These are phyloP conservation scores for Amphipyra tragopoginis DNA, from an alignment of 2,888 invertebrate species.

Conservation along the genomic window DNA sequence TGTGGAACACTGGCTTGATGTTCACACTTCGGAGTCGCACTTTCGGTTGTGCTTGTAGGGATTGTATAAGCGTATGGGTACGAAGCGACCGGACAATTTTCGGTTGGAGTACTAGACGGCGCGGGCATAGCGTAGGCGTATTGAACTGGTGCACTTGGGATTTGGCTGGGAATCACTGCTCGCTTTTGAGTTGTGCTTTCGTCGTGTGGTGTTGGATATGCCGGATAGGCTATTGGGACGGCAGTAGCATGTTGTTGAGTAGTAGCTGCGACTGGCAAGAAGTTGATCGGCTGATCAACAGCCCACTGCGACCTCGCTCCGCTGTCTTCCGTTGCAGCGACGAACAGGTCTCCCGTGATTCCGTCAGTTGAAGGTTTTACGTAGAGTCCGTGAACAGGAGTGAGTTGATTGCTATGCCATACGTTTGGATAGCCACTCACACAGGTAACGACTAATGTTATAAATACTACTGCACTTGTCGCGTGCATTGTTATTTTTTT, in stretches of 20 bases:
- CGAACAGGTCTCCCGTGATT: slow-evolving; percentile 83
- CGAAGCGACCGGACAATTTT: slow-evolving; percentile 59
- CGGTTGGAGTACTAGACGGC: slow-evolving; percentile 55
- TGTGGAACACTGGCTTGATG: slow-evolving; percentile 59
- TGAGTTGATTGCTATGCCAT: slow-evolving; percentile 69
- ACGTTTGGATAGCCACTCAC: slow-evolving; percentile 63
- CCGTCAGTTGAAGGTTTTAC: slow-evolving; percentile 84
- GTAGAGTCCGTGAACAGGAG: slow-evolving; percentile 83
- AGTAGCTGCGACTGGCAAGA: slow-evolving; percentile 68
- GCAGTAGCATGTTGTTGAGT: slow-evolving; percentile 63
- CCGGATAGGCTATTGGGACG: slow-evolving; percentile 62
- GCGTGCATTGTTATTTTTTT: slow-evolving; percentile 35
- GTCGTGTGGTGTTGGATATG: slow-evolving; percentile 61
- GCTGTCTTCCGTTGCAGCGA: slow-evolving; percentile 83
- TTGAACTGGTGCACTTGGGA: slow-evolving; percentile 71
- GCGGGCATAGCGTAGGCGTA: slow-evolving; percentile 76
- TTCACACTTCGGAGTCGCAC: slow-evolving; percentile 62
- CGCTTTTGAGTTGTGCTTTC: slow-evolving; percentile 73
- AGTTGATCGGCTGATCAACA: slow-evolving; percentile 80
- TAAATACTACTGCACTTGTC: slow-evolving; percentile 20
- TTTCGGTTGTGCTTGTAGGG: slow-evolving; percentile 59
- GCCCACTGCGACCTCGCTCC: slow-evolving; percentile 82
- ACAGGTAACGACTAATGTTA: slow-evolving; percentile 47
- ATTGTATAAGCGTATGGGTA: slow-evolving; percentile 73
- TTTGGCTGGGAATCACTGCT: slow-evolving; percentile 68